Base-by-base conservation (phyloP, 2,113 vertebrate species). In the Sminthopsis crassicaudata region DNA sequence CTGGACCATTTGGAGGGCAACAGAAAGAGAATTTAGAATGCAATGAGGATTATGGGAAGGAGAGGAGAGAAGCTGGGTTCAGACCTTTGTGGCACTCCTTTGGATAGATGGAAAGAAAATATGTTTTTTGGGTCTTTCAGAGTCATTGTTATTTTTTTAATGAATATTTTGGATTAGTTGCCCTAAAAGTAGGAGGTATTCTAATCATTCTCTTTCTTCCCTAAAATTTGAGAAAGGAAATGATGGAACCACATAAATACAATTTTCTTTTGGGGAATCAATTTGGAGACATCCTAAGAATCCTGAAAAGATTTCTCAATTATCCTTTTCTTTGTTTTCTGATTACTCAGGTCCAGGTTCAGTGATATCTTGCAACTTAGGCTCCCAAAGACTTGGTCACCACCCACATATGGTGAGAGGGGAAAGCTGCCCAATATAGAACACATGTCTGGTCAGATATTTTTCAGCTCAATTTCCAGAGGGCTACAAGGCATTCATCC, bases 21-120 rank as follows among this genome's bases (percentile, higher is more conserved):
- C 91, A 96, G 97, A 97, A 96, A 91, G 97, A 97, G 97, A 97
- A 97, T 96, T 94, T 94, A 96, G 96, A 95, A 91, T 51, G 97
- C 97, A 52, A 95, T 92, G 92, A 98, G 95, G 98, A 98, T 22
- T 23, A 90, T 96, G 97, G 97, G 94, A 93, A 96, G 92, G 92
- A 96, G 91, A 55, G 91, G 95, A 91, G 92, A 96, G 92, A 55
- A 92, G 50, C 97, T 94, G 96, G 93, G 54, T 94, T 91, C 53
- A 26, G 55, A 93, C 96, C 23, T 0, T 95, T 89, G 53, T 89
- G 22, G 89, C 96, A 92, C n/a, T 94, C 48, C 91, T 42, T 67
- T 14, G 30, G 92, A 51, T 91, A 91, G 48, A 27, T 2, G 88
- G 54, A 46, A 94, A 52, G 54, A 14, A 90, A 46, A 50, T 50